phyloP scores from a whole-genome alignment of 2,888 invertebrate species.

The Rhaphigaster nebulosa region DNA sequence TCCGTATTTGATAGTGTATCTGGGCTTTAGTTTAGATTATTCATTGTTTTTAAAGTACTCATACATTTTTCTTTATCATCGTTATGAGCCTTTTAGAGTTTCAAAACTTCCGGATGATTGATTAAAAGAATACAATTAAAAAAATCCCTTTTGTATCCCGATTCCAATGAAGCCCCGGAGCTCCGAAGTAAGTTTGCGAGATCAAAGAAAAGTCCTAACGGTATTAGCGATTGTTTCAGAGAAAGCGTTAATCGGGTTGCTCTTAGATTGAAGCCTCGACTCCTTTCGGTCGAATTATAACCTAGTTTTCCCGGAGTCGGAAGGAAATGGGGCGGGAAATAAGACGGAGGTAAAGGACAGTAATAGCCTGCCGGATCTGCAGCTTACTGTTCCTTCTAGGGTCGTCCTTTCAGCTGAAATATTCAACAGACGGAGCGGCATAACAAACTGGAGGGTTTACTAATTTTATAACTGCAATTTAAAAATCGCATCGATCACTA shows the following conservation, averaged over 20 bases:
- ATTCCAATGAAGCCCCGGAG: not conserved
- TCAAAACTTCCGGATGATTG: not conserved
- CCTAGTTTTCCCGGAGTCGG: not conserved
- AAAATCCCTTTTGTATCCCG: not conserved
- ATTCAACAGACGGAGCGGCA: not conserved
- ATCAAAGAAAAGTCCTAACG: not conserved
- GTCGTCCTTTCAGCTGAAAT: not conserved
- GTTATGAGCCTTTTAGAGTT: no score
- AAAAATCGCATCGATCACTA: not conserved
- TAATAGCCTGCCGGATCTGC: not conserved
- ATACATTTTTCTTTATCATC: no score
- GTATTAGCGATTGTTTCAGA: constrained; percentile 1
- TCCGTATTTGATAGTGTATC: no score
- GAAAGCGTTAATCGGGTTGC: not conserved
- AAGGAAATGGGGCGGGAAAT: constrained; percentile 13
- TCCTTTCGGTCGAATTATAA: constrained; percentile 21
- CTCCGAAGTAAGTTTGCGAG: not conserved
- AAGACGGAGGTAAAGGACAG: not conserved
- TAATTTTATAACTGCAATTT: not conserved
- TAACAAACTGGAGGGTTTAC: not conserved
- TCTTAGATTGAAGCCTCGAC: not conserved
- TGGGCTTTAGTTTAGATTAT: no score
- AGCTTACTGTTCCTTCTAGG: not conserved
- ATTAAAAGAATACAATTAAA: not conserved
- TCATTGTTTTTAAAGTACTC: no score